These are phyloP conservation scores for Coecobrya sp. DNA, from an alignment of 2,888 invertebrate species.

Conservation along the genomic window DNA sequence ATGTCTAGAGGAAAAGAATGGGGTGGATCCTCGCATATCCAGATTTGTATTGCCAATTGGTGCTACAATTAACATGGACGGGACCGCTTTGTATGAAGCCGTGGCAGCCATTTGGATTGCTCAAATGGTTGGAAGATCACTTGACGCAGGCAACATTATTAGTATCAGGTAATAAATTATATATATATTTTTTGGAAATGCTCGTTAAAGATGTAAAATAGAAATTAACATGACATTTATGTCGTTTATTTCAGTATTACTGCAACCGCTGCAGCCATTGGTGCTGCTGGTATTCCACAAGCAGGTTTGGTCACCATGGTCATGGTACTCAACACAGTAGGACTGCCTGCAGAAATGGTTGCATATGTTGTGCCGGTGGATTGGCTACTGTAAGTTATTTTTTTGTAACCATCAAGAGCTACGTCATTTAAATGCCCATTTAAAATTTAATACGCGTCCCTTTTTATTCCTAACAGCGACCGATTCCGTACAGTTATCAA, in stretches of 20 bases:
- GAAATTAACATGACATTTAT: too few relatives aligned
- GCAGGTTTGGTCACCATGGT: conserved; percentile 89
- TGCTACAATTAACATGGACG: conserved; percentile 99
- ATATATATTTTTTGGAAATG: too few relatives aligned
- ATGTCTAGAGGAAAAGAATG: conserved; percentile 96
- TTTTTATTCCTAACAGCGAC: conserved; percentile 73
- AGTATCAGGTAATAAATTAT: conserved; percentile 83
- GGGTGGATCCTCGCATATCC: conserved; percentile 95
- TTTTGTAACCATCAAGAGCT: too few relatives aligned
- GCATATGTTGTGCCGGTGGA: conserved; percentile 88
- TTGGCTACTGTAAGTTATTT: conserved; percentile 87
- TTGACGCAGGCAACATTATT: conserved; percentile 83
- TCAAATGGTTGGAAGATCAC: conserved; percentile 76
- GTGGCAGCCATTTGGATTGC: conserved; percentile 97
- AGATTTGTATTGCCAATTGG: conserved; percentile 99
- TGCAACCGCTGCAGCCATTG: conserved; percentile 89
- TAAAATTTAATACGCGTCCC: background rate
- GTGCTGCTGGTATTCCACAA: conserved; percentile 90
- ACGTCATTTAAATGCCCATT: too few relatives aligned
- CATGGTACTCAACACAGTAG: conserved; percentile 88
- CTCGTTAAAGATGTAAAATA: too few relatives aligned
- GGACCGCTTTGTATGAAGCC: conserved; percentile 98
- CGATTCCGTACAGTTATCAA: conserved; percentile 89
- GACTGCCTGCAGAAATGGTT: conserved; percentile 87
- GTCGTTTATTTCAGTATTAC: conserved; percentile 88